These are phyloP conservation scores for Perca schrenkii DNA, from an alignment of 2,113 vertebrate genomes.

Conservation along the genomic window DNA sequence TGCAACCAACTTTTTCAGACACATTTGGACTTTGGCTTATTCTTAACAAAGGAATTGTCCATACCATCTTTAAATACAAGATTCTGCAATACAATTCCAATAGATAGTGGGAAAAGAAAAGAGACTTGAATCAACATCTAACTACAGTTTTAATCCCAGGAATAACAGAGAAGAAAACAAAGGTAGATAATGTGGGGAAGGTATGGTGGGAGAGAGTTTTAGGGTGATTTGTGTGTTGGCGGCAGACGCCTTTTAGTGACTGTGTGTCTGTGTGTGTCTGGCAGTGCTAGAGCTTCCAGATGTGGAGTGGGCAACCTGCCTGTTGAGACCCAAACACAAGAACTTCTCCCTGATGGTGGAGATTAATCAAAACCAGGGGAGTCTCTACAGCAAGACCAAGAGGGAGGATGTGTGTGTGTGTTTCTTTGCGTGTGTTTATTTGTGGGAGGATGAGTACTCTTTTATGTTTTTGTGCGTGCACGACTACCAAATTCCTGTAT, in stretches of 20 bases:
- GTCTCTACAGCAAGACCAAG: slow-evolving; percentile 73
- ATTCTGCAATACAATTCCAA: background rate
- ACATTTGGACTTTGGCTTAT: background rate
- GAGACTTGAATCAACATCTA: slow-evolving; percentile 18
- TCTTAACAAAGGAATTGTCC: background rate
- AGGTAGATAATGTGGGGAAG: slow-evolving; percentile 55
- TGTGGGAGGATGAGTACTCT: slow-evolving; percentile 44
- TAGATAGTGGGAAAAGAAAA: background rate
- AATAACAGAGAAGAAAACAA: slow-evolving; percentile 57
- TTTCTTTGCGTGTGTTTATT: slow-evolving; percentile 44
- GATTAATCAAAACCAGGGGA: slow-evolving; percentile 84
- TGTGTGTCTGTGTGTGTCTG: slow-evolving; percentile 35
- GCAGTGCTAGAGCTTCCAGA: slow-evolving; percentile 82
- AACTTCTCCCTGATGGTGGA: slow-evolving; percentile 80
- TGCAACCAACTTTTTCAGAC: background rate
- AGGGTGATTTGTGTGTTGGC: slow-evolving; percentile 48
- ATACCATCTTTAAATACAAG: slow-evolving; percentile 4
- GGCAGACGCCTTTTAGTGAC: slow-evolving; percentile 39
- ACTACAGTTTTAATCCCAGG: slow-evolving; percentile 28
- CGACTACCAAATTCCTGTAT: slow-evolving; percentile 45
- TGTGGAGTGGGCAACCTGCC: slow-evolving; percentile 85
- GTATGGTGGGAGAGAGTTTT: slow-evolving; percentile 37
- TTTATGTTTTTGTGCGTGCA: slow-evolving; percentile 49
- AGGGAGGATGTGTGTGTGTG: slow-evolving; percentile 46
- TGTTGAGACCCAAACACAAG: slow-evolving; percentile 81